Evolutionary conservation across 2,888 invertebrate species (phyloP), one percentile per base, ranked within the genome.

Genomic region (Hipparchia semele): DNA sequence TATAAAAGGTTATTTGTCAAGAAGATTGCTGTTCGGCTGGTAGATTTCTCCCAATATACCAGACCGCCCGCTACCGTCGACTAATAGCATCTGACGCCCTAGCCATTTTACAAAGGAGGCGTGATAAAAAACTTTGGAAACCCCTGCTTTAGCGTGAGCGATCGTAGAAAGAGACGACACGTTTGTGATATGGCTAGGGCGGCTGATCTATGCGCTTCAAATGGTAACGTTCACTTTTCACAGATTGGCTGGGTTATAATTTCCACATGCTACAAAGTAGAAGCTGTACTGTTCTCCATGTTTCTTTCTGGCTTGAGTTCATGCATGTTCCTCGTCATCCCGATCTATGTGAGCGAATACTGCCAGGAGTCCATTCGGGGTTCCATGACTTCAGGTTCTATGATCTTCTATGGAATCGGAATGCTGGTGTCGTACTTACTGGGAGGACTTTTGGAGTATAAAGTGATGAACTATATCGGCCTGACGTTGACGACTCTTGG

Each of bases 361-460:
- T 87, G 88, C 70, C 85, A 90, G 68, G 87, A 91, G 65, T 87
- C 87, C 2, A 85, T 92, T 33, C 79, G 92, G 45, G 92, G 91
- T 0, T 80, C 83, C 2, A 82, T 92, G 85, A 86, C 87, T 0
- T 83, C 91, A 1, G 81, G 84, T 0, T 75, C 84, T 0, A 81
- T 89, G 73, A 81, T 87, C 8, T 88, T 89, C 77, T 87, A 85
- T 53, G 83, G 83, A 0, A 54, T 90, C 0, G 92, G 92, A 0
- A 83, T 87, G 79, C 78, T 91, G 12, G n/a, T 88, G 0, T 88
- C 90, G 0, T 91, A 91, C 71, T 56, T 88, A 0, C 66, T 90
- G 3, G 91, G 91, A 2, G 90, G 90, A 0, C 80, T 78, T 6
- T 64, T 90, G 64, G 76, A 82, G 2, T 92, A 91, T 68, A 53